Evolutionary conservation across 2,797 vertebrate species (phyloP).

Genomic region (Pipistrellus nathusii): DNA sequence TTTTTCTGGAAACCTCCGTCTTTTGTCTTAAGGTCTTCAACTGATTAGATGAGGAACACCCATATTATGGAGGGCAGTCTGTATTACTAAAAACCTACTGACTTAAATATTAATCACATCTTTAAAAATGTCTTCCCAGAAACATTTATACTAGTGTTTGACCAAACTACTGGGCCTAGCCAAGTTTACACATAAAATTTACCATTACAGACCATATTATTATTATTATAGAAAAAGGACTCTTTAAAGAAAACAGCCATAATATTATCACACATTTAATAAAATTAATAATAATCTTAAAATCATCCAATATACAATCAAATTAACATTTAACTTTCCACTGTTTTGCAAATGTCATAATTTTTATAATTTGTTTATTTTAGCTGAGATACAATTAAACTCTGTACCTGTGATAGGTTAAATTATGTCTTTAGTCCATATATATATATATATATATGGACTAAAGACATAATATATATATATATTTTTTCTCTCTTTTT

Average conservation of each 20-base stretch:
- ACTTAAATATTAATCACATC: background rate
- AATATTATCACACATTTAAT: background rate
- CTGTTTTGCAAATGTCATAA: background rate
- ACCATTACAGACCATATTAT: background rate
- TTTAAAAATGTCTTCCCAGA: background rate
- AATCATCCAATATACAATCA: background rate
- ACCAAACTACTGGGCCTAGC: background rate
- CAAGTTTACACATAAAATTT: background rate
- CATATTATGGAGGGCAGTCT: too few species aligned
- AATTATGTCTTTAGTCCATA: too few species aligned
- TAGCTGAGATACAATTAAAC: background rate
- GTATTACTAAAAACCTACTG: background rate
- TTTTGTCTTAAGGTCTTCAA: background rate
- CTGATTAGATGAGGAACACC: background rate
- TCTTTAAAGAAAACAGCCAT: background rate
- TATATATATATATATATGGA: too few species aligned
- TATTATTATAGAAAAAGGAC: too few species aligned
- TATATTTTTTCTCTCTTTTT: background rate
- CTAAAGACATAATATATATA: too few species aligned
- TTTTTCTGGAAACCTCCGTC: background rate
- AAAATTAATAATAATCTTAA: constrained; percentile 31
- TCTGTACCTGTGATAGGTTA: background rate
- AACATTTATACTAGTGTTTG: background rate
- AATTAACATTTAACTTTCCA: background rate
- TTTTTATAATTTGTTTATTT: constrained; percentile 38